Evolutionary conservation across 2,888 invertebrate genomes (phyloP).

Genomic region (Patella caerulea): DNA sequence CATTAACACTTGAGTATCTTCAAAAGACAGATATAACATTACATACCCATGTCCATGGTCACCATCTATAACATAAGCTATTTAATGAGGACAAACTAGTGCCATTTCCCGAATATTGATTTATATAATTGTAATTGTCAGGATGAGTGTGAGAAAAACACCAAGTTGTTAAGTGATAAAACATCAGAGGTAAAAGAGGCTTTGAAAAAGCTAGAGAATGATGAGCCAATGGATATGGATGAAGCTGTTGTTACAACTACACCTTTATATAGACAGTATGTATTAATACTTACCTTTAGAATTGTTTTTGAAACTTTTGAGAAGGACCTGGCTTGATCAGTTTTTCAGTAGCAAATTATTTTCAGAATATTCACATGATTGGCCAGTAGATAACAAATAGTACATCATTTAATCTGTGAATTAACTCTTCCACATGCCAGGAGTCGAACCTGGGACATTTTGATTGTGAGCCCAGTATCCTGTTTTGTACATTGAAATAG

Average conservation of each 20-base stretch:
- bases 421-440: too few relatives aligned
- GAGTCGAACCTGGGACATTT: too few relatives aligned
- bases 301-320: too few relatives aligned
- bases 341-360: too few relatives aligned
- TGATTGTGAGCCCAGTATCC: too few relatives aligned
- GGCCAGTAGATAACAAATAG: too few relatives aligned
- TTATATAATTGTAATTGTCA: slow-evolving; percentile 67
- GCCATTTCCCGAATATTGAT: too few relatives aligned
- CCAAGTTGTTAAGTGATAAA: slow-evolving; percentile 82
- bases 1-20: not conserved
- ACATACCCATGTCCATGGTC: not conserved
- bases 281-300: slow-evolving; percentile 19
- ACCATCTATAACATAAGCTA: not conserved
- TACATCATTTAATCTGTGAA: too few relatives aligned
- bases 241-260: slow-evolving; percentile 97
- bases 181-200: slow-evolving; percentile 64
- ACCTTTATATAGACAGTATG: slow-evolving; percentile 93
- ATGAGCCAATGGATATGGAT: slow-evolving; percentile 81
- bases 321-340: too few relatives aligned
- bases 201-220: slow-evolving; percentile 61
- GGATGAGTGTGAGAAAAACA: slow-evolving; percentile 87
- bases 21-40: not conserved
- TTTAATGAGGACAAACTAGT: not conserved
- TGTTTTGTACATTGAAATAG: too few relatives aligned
- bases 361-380: too few relatives aligned